Percentiles rank a stretch among this genome's conserved stretches.
These are phyloP conservation scores for Prunella strophiata DNA, from an alignment of 2,797 vertebrate species.

Conservation along the genomic window DNA sequence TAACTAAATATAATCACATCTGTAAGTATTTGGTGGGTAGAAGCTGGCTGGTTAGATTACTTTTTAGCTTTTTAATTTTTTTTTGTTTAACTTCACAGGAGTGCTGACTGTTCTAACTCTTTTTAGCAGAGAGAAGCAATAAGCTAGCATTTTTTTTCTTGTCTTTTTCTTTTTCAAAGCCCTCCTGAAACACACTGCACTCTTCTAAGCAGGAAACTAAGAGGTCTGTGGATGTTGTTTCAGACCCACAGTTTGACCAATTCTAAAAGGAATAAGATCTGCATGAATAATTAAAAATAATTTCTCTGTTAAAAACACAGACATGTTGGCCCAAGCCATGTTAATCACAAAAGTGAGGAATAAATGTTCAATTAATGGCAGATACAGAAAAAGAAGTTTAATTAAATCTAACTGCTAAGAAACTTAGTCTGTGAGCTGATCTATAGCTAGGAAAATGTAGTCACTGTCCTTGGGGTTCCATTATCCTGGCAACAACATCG, in stretches of 20 bases:
- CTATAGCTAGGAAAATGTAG: slow-evolving; percentile 36
- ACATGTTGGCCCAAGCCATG: not conserved
- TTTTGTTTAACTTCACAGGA: not conserved
- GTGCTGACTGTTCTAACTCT: not conserved
- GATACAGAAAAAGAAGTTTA: slow-evolving; percentile 55
- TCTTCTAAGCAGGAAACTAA: not conserved
- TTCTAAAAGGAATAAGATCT: not conserved
- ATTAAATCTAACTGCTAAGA: slow-evolving; percentile 46
- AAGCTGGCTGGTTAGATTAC: not conserved
- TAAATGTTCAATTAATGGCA: slow-evolving; percentile 53
- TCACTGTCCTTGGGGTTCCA: slow-evolving; percentile 57
- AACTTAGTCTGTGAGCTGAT: slow-evolving; percentile 18
- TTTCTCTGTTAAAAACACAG: not conserved
- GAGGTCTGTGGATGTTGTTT: not conserved
- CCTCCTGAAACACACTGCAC: not conserved
- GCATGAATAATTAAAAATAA: not conserved
- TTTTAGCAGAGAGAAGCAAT: not conserved
- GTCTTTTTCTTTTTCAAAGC: not conserved
- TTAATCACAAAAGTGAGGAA: slow-evolving; percentile 62
- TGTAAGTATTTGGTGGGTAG: not conserved
- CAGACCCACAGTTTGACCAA: not conserved
- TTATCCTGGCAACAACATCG: slow-evolving; percentile 38
- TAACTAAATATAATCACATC: not conserved
- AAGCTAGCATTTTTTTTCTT: not conserved
- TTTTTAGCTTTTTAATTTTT: not conserved